Conservation (phyloP, 2,797 vertebrate species). For the Danio tinwini region DNA sequence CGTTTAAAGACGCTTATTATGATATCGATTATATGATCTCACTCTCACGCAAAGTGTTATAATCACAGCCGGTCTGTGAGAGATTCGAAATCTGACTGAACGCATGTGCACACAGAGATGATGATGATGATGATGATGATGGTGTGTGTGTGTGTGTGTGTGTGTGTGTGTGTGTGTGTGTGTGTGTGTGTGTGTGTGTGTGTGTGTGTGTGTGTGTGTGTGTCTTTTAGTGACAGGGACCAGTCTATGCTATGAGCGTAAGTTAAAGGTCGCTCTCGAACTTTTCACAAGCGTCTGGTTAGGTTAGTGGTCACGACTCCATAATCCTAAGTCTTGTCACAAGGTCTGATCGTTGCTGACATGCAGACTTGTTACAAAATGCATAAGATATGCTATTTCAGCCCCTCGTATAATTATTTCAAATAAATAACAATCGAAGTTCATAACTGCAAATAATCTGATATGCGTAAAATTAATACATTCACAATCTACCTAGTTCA, state of each 20-base stretch:
- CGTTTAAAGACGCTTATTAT: conserved; percentile 28
- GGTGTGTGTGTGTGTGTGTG: too few relatives aligned
- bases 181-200: too few relatives aligned
- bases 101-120: neutral
- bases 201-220: neutral
- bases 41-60: conserved; percentile 26
- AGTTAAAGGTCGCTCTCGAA: conserved; percentile 34
- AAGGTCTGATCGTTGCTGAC: conserved; percentile 15
- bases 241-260: neutral
- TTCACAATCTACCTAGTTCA: neutral
- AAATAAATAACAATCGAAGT: neutral
- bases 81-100: conserved; percentile 9
- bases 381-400: neutral
- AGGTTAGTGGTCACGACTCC: conserved; percentile 29
- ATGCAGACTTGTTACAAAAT: neutral
- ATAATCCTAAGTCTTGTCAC: conserved; percentile 47
- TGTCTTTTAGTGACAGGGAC: neutral
- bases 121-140: neutral
- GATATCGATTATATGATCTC: conserved; percentile 27
- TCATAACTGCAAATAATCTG: too few relatives aligned
- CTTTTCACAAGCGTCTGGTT: conserved; percentile 34
- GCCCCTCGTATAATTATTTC: too few relatives aligned
- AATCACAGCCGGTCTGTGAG: conserved; percentile 11
- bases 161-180: neutral
- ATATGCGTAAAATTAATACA: neutral